Percentiles rank a stretch among this genome's conserved stretches.
Evolutionary conservation across 1,140 invertebrate species (phyloP).

Genomic region (Anoplophora glabripennis): DNA sequence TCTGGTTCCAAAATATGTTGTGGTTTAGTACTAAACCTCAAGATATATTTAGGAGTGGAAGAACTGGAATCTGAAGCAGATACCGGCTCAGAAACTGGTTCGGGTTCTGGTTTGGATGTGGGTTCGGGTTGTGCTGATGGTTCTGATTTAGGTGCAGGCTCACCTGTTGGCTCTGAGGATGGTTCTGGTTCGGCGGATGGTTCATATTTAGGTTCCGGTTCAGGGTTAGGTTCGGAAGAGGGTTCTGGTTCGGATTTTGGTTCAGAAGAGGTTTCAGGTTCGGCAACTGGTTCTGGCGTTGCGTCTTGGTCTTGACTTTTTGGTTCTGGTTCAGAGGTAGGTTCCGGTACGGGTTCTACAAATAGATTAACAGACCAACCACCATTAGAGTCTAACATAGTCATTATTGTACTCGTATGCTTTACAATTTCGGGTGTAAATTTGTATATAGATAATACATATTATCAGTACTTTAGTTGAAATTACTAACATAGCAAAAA

Average conservation of each 20-base stretch:
- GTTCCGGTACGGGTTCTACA: constrained; percentile 45
- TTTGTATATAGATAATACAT: background rate
- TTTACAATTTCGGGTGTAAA: background rate
- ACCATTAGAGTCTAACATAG: constrained; percentile 25
- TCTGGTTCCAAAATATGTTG: constrained; percentile 46
- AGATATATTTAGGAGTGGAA: constrained; percentile 42
- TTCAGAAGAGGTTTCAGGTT: constrained; percentile 47
- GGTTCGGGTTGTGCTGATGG: constrained; percentile 49
- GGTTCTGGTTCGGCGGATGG: constrained; percentile 47
- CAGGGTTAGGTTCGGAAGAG: constrained; percentile 45
- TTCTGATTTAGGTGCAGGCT: constrained; percentile 51
- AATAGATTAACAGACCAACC: constrained; percentile 55
- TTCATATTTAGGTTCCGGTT: constrained; percentile 45
- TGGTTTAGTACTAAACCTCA: constrained; percentile 44
- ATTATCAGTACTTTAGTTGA: no score
- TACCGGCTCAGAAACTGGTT: constrained; percentile 46
- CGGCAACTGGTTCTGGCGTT: constrained; percentile 47
- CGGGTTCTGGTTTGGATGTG: constrained; percentile 46
- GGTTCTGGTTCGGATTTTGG: constrained; percentile 45
- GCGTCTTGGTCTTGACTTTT: constrained; percentile 46
- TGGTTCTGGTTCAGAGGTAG: constrained; percentile 49
- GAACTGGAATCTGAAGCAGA: background rate
- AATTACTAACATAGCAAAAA: no score
- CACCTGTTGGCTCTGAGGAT: constrained; percentile 39
- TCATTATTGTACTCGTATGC: background rate